phyloP scores from a whole-genome alignment of 2,113 vertebrate species.

The Eublepharis macularius region DNA sequence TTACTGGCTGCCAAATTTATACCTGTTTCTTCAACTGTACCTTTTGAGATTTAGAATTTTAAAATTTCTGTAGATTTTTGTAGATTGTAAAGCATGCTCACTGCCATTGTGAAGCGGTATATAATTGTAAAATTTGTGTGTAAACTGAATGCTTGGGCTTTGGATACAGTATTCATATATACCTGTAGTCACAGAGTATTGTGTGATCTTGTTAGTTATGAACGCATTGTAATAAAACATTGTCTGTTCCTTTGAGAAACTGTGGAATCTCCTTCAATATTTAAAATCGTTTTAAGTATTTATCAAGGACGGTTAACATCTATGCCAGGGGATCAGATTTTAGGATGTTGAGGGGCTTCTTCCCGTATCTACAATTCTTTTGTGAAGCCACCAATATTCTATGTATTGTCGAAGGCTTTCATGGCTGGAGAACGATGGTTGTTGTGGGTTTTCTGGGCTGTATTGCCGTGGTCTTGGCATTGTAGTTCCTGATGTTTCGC shows the following conservation, averaged over 20 bases:
- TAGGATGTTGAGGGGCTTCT: not conserved
- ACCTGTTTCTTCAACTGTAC: conserved; percentile 96
- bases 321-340: not conserved
- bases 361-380: not conserved
- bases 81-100: conserved; percentile 99
- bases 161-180: conserved; percentile 99
- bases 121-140: conserved; percentile 98
- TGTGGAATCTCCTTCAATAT: not conserved
- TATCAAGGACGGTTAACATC: too few relatives aligned
- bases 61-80: conserved; percentile 99
- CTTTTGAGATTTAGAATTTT: conserved; percentile 99
- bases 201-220: too few relatives aligned
- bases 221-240: not conserved
- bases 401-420: too few relatives aligned
- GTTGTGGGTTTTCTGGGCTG: too few relatives aligned
- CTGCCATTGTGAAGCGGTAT: conserved; percentile 99
- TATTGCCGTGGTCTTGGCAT: too few relatives aligned
- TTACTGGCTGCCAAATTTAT: conserved; percentile 94
- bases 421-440: too few relatives aligned
- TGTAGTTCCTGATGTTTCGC: too few relatives aligned
- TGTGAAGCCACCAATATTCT: conserved; percentile 12
- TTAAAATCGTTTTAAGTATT: not conserved
- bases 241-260: not conserved
- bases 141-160: conserved; percentile 98
- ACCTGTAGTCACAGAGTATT: too few relatives aligned